A percentile compares a stretch with the other conserved stretches of the same genome.
Conservation (phyloP, 2,113 vertebrate genomes). For the Agapornis roseicollis region DNA sequence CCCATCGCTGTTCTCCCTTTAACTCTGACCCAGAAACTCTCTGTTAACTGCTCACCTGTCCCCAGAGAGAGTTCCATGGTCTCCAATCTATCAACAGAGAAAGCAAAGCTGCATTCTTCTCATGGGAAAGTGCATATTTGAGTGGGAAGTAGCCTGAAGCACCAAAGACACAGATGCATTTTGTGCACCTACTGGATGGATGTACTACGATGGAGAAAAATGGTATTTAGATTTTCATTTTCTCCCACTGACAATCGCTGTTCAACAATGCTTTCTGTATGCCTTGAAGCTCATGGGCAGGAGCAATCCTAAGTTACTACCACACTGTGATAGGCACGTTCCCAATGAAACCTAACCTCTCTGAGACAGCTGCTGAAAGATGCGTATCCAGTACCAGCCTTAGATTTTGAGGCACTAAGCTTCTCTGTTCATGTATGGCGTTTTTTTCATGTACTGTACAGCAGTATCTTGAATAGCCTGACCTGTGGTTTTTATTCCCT, state of each 20-base stretch:
- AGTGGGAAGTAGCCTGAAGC: neutral
- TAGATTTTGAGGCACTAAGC: neutral
- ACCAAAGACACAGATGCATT: neutral
- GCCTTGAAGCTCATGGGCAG: neutral
- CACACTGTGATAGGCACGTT: neutral
- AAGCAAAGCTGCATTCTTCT: neutral
- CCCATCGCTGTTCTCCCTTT: too few species aligned
- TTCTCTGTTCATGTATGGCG: rapidly evolving
- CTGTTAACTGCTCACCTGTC: too few species aligned
- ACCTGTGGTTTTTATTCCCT: constrained; percentile 10
- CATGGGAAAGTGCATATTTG: neutral
- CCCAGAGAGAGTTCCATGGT: too few species aligned
- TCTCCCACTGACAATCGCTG: neutral
- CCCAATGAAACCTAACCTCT: neutral
- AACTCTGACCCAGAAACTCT: too few species aligned
- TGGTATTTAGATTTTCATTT: neutral
- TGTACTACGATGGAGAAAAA: neutral
- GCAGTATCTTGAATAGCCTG: neutral
- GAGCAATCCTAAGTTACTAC: neutral
- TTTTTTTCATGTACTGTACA: neutral
- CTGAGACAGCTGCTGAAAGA: neutral
- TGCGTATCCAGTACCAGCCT: neutral
- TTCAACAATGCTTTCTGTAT: neutral
- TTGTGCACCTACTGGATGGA: neutral
- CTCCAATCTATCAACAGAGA: neutral